phyloP scores from a whole-genome alignment of 92 coral and sea anemone genomes.

The Scolanthus callimorphus region DNA sequence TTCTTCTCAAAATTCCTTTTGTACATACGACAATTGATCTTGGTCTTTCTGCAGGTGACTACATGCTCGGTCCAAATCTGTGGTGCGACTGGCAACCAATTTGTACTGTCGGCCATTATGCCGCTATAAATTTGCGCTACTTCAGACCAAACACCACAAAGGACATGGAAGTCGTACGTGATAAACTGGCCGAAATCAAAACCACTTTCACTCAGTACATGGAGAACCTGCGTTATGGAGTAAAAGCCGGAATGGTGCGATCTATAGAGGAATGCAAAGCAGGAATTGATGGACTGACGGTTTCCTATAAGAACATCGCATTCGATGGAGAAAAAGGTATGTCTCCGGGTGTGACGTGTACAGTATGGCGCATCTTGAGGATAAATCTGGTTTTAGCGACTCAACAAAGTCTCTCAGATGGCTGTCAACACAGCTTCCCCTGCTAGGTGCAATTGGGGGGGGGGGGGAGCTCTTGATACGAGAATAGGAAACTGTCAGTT shows the following conservation, averaged over 20 bases:
- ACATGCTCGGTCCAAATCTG: constrained; percentile 45
- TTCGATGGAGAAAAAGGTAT: constrained; percentile 48
- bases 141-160: constrained; percentile 28
- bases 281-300: constrained; percentile 54
- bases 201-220: constrained; percentile 46
- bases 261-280: constrained; percentile 64
- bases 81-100: constrained; percentile 34
- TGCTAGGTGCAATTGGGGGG: too few species aligned
- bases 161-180: constrained; percentile 34
- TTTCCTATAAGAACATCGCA: constrained; percentile 37
- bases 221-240: constrained; percentile 63
- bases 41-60: too few species aligned
- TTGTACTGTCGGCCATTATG: constrained; percentile 33
- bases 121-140: constrained; percentile 18
- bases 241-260: constrained; percentile 67
- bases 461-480: too few species aligned
- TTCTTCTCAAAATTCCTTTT: not conserved
- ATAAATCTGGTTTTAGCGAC: too few species aligned
- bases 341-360: too few species aligned
- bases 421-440: too few species aligned
- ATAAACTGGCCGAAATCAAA: constrained; percentile 25
- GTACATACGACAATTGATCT: too few species aligned
- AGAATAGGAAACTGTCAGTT: too few species aligned
- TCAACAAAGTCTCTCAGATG: too few species aligned
- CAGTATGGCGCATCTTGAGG: too few species aligned